Conservation (phyloP, 1,140 invertebrate genomes). For the Megathymus violae region DNA sequence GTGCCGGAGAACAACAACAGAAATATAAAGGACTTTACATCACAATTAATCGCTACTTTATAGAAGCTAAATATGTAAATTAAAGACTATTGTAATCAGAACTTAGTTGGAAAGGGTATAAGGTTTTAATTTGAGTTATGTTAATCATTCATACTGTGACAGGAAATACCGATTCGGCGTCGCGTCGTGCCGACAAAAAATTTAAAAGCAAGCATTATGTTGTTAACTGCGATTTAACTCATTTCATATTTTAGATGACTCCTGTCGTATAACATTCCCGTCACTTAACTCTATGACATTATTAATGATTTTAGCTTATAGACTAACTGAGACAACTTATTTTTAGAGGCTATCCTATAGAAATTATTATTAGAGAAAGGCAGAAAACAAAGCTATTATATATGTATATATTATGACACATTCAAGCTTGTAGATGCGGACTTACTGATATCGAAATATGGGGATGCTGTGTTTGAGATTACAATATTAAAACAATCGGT, state of each 20-base stretch:
- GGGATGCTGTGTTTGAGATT: too few species aligned
- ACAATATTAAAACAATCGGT: too few species aligned
- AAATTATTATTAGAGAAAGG: background rate
- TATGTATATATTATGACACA: too few species aligned
- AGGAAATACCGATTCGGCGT: constrained; percentile 75
- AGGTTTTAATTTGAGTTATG: constrained; percentile 41
- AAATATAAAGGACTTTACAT: constrained; percentile 78
- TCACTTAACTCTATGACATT: constrained; percentile 72
- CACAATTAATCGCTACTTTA: constrained; percentile 81
- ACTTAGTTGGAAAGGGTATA: constrained; percentile 46
- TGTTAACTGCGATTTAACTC: constrained; percentile 80
- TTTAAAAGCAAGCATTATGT: constrained; percentile 76
- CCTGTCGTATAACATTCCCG: constrained; percentile 52
- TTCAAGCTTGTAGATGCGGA: too few species aligned
- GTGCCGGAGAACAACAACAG: constrained; percentile 69
- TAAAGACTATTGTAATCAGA: constrained; percentile 23
- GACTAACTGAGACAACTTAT: constrained; percentile 29
- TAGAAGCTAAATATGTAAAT: constrained; percentile 50
- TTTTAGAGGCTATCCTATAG: background rate
- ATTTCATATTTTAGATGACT: constrained; percentile 78
- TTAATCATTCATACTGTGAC: constrained; percentile 52
- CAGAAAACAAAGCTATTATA: background rate
- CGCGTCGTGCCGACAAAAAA: constrained; percentile 77
- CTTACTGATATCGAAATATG: too few species aligned
- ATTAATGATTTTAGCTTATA: constrained; percentile 58